Evolutionary conservation across 2,888 invertebrate species (phyloP), one percentile per base, ranked within the genome.

Genomic region (Zaprionus lineosus): DNA sequence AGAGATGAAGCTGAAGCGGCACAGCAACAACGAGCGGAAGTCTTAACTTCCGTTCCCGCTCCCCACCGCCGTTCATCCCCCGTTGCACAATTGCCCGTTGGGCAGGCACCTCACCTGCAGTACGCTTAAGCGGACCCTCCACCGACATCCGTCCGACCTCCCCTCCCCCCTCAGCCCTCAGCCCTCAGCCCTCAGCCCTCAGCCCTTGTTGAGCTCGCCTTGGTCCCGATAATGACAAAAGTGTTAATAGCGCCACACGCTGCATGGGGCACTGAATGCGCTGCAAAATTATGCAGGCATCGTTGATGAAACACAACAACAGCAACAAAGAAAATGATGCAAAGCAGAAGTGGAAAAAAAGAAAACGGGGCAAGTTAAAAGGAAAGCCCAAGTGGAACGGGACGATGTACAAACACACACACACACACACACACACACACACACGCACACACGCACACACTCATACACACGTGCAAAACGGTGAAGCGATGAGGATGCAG

Each of bases 221-320:
- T 47, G 36, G 43, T 60, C 68, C 40, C 69, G 69, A 84, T 78
- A 78, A 86, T 86, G 79, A 84, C 86, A 86, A 82, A 82, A 82
- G 81, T 86, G 81, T 82, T 82, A 82, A 82, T 81, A 84, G 83
- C 86, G 72, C 75, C 82, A 84, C 84, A 81, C 77, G 57, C 60
- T 58, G 66, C 79, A 57, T 59, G 82, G 59, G 62, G 75, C 72
- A 59, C 24, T 57, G 78, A 65, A 74, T 77, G 72, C 57, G 71
- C 67, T 71, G 63, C 68, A 52, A 70, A 84, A 81, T 85, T 77
- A 81, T 86, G 81, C 84, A 74, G 84, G 81, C 78, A 16, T 66
- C 57, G 82, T 59, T 77, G 78, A 74, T 78, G 72, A 66, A 84
- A 84, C 60, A 70, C 79, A 74, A 74, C 57, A 66, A 59, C 41